Percentiles rank a stretch among this genome's conserved stretches.
Evolutionary conservation across 2,113 vertebrate species (phyloP).

Genomic region (Megaleporinus macrocephalus): DNA sequence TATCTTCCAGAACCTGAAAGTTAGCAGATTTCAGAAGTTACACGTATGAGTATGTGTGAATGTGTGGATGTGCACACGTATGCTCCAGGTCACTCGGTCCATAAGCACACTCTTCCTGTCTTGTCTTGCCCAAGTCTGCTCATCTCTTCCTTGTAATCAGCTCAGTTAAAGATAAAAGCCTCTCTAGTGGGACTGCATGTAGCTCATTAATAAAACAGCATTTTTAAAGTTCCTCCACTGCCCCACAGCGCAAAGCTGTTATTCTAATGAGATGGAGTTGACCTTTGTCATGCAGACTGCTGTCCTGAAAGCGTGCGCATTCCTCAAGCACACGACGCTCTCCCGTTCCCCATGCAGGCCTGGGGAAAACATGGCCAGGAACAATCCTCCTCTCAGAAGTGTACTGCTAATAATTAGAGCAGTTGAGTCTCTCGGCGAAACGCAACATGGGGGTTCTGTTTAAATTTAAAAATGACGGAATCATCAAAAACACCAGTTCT

Average conservation of each 20-base stretch:
- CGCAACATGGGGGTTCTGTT: slow-evolving; percentile 5
- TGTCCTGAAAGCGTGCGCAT: slow-evolving; percentile 43
- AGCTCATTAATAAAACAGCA: slow-evolving; percentile 55
- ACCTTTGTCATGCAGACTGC: slow-evolving; percentile 53
- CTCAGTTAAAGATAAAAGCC: slow-evolving; percentile 49
- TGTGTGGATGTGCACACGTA: not conserved
- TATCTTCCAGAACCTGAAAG: not conserved
- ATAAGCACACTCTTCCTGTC: not conserved
- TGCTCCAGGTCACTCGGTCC: slow-evolving; percentile 1
- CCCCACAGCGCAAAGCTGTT: slow-evolving; percentile 53
- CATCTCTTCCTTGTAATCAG: slow-evolving; percentile 45
- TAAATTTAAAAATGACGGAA: slow-evolving; percentile 25
- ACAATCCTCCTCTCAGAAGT: slow-evolving; percentile 25
- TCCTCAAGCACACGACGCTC: slow-evolving; percentile 26
- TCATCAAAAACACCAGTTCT: slow-evolving; percentile 5
- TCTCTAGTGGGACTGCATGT: slow-evolving; percentile 51
- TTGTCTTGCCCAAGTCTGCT: not conserved
- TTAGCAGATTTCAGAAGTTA: not conserved
- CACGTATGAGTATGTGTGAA: no score
- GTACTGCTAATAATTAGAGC: slow-evolving; percentile 37
- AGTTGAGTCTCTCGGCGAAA: slow-evolving; percentile 32
- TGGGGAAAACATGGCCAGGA: slow-evolving; percentile 27
- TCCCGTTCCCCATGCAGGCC: slow-evolving; percentile 40
- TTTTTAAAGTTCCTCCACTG: slow-evolving; percentile 47
- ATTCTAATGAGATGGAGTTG: slow-evolving; percentile 53